Percentiles rank a stretch among this genome's conserved stretches.
phyloP scores from a whole-genome alignment of 2,888 invertebrate genomes.

The Nephrotoma flavescens region DNA sequence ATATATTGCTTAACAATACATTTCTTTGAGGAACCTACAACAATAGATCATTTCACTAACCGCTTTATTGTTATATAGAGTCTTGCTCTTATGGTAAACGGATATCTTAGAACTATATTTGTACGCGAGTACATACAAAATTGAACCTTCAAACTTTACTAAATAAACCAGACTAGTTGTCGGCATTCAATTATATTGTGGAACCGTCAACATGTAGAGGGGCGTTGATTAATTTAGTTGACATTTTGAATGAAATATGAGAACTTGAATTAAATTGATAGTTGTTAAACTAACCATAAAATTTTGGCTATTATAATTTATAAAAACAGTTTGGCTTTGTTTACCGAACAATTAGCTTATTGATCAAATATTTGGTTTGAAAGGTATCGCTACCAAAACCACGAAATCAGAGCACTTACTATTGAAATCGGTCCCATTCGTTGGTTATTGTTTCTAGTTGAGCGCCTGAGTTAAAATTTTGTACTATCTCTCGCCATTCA shows the following conservation, averaged over 20 bases:
- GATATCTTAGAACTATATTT: not conserved
- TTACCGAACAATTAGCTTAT: no score
- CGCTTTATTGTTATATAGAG: not conserved
- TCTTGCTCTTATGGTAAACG: not conserved
- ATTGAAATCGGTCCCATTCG: no score
- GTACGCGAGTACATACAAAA: not conserved
- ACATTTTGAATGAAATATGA: not conserved
- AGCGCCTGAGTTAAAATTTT: no score
- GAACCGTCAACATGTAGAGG: not conserved
- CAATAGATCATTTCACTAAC: not conserved
- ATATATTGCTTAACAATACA: not conserved
- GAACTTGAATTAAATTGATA: no score
- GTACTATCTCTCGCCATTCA: no score
- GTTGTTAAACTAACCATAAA: no score
- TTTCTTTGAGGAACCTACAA: not conserved
- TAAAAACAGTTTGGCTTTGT: no score
- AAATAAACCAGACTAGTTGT: not conserved
- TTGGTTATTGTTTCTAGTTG: no score
- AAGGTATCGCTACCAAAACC: no score
- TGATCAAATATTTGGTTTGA: no score
- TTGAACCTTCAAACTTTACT: not conserved
- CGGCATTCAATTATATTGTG: not conserved
- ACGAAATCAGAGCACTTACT: no score
- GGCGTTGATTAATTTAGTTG: not conserved
- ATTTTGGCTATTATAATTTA: no score